These are phyloP conservation scores for Procavia capensis DNA, from an alignment of 2,113 vertebrate species.

Conservation along the genomic window DNA sequence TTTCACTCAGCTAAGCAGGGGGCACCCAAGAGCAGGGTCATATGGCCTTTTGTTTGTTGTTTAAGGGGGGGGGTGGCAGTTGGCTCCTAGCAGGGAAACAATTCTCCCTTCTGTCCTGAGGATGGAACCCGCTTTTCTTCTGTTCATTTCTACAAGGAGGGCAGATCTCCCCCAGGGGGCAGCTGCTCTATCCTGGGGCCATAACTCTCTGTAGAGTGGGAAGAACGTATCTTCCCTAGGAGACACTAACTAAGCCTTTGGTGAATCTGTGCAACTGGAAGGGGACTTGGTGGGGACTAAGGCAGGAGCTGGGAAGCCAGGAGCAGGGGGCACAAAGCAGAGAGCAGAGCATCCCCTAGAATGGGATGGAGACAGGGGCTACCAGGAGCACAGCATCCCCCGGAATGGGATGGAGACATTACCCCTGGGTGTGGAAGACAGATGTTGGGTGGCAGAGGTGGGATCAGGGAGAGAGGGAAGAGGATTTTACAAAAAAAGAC, in stretches of 20 bases:
- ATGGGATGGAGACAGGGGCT: too few relatives aligned
- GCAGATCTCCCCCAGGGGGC: not conserved
- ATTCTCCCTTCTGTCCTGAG: not conserved
- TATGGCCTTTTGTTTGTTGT: not conserved
- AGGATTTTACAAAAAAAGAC: not conserved
- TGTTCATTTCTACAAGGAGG: not conserved
- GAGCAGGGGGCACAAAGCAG: not conserved
- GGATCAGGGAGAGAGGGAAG: not conserved
- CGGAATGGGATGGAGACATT: not conserved
- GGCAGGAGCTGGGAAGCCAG: not conserved
- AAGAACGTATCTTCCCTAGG: not conserved
- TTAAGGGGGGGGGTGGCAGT: not conserved
- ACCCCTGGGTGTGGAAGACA: not conserved
- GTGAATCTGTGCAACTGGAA: not conserved
- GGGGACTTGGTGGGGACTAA: not conserved
- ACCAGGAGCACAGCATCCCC: too few relatives aligned
- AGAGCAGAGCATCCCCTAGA: not conserved
- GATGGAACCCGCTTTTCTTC: not conserved
- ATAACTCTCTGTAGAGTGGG: not conserved
- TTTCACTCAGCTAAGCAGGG: constrained; percentile 26
- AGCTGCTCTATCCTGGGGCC: not conserved
- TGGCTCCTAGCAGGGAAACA: not conserved
- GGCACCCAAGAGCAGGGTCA: not conserved
- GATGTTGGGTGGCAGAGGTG: not conserved
- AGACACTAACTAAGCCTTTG: not conserved